Base-by-base conservation (phyloP, 2,797 vertebrate species). In the Eulemur coronatus region DNA sequence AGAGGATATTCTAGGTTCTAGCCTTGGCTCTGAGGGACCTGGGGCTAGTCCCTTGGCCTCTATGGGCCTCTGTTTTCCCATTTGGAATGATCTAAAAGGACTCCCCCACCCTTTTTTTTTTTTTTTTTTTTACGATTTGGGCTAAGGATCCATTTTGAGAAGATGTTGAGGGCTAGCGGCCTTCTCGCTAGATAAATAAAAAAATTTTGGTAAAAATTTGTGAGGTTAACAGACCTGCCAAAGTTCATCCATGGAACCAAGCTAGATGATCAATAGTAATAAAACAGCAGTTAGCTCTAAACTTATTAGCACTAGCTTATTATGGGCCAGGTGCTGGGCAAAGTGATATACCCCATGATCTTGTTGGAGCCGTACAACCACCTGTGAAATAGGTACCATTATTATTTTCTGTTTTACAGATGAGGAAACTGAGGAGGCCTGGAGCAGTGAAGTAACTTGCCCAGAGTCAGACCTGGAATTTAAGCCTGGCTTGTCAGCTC, bases 131-230 rank as follows among this genome's bases (percentile, higher is more conserved):
- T 28, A 65, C 22, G 6, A 75, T 96, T 59, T 81, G 69, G 61
- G 67, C 46, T 76, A 61, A 96, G 70, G n/a, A 73, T 79, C 46
- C 70, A 84, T 92, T 94, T 84, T 95, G 94, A 93, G 91, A 92
- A 78, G 52, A 89, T 57, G 73, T 80, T 82, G 61, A 85, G 50
- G 61, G 9, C 35, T 55, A 30, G 75, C 15, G 35, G n/a, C 38
- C 65, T 93, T 93, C 82, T 91, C 41, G 78, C 76, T 46, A 84
- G 65, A 87, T 91, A 91, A 59, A 81, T 43, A 81, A 33, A 75
- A 84, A 94, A n/a, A 17, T 79, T 97, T 96, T n/a, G n/a, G 41
- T 70, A 92, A 84, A 91, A 85, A 92, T 65, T 72, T 88, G 26
- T 94, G 75, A 94, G 67, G 69, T 84, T 93, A 84, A 73, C 22